These are phyloP conservation scores for Prunella strophiata DNA, from an alignment of 2,797 vertebrate species.

Conservation along the genomic window DNA sequence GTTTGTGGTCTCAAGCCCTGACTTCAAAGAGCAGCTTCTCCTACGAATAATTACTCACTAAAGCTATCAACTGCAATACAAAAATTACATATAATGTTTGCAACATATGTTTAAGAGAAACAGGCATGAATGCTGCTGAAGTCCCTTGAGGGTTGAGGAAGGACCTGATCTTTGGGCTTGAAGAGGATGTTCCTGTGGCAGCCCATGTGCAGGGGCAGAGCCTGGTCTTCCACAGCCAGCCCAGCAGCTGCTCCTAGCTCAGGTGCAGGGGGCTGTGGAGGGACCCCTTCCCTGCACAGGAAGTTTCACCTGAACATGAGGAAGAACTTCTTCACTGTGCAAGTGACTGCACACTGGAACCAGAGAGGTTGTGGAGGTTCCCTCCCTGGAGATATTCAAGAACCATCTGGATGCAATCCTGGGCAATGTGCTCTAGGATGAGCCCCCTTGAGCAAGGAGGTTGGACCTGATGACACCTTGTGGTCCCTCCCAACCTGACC, in stretches of 20 bases:
- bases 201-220: not conserved
- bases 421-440: not conserved
- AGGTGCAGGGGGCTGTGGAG: not conserved
- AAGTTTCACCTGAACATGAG: not conserved
- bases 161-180: not conserved
- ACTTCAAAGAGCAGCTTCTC: constrained; percentile 64
- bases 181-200: constrained; percentile 11
- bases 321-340: not conserved
- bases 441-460: not conserved
- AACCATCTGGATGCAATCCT: not conserved
- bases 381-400: not conserved
- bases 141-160: not conserved
- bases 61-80: constrained; percentile 55
- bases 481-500: not conserved
- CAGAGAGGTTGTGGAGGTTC: not conserved
- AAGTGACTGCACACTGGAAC: not conserved
- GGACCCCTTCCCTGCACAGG: not conserved
- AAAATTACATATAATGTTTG: constrained; percentile 54
- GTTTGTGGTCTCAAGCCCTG: constrained; percentile 1
- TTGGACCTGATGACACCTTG: not conserved
- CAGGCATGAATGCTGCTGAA: constrained; percentile 3
- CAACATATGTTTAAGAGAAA: constrained; percentile 46
- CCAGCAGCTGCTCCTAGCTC: not conserved
- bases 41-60: constrained; percentile 50
- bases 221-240: not conserved